Evolutionary conservation across 1,140 invertebrate genomes (phyloP).

Genomic region (Bombus haemorrhoidalis): DNA sequence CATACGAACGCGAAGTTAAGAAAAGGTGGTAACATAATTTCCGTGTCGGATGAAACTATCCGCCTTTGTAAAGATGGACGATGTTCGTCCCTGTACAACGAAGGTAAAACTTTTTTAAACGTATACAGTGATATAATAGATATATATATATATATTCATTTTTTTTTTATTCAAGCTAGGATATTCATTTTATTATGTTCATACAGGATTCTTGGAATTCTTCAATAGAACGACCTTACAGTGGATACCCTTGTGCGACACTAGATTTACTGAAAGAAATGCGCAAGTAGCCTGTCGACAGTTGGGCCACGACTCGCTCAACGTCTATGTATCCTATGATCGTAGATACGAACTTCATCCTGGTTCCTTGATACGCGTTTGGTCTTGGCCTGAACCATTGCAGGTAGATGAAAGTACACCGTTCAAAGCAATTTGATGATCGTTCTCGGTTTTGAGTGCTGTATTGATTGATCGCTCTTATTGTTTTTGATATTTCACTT

Average conservation of each 20-base stretch:
- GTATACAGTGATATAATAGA: neutral
- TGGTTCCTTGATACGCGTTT: constrained; percentile 91
- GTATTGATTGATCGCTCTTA: too few species aligned
- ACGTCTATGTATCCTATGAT: constrained; percentile 92
- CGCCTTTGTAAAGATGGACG: constrained; percentile 89
- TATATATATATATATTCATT: neutral
- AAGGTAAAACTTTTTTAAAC: constrained; percentile 81
- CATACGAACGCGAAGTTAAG: constrained; percentile 37
- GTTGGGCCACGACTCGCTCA: constrained; percentile 94
- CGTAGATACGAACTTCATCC: constrained; percentile 92
- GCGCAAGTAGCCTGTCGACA: constrained; percentile 97
- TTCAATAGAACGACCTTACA: constrained; percentile 97
- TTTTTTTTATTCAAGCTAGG: neutral
- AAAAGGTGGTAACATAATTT: constrained; percentile 48
- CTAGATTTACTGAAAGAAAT: constrained; percentile 96
- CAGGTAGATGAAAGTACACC: constrained; percentile 80
- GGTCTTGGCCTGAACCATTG: constrained; percentile 97
- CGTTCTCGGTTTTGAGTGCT: neutral
- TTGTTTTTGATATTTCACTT: neutral
- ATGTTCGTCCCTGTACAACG: constrained; percentile 85
- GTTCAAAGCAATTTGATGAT: neutral
- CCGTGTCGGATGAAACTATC: constrained; percentile 83
- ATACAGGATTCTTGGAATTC: constrained; percentile 92
- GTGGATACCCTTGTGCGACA: constrained; percentile 98
- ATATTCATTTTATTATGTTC: neutral